Evolutionary conservation across 2,888 invertebrate genomes (phyloP).

Genomic region (Dasysyrphus albostriatus): DNA sequence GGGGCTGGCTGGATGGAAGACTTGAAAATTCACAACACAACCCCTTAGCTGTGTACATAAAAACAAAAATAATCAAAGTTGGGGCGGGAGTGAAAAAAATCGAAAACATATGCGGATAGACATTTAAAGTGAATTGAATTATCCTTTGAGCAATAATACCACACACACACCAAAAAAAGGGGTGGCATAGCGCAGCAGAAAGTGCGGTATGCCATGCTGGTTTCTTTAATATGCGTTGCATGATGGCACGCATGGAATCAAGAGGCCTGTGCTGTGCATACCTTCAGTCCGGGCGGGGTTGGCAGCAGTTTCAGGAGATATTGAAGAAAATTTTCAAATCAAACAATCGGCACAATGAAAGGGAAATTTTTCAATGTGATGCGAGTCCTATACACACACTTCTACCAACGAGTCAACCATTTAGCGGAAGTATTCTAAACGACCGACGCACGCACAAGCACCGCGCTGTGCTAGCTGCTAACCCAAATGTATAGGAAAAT

Average conservation of each 20-base stretch:
- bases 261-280: conserved; percentile 18
- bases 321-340: conserved; percentile 60
- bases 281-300: conserved; percentile 1
- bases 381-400: conserved; percentile 16
- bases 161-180: conserved; percentile 15
- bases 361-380: conserved; percentile 63
- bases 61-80: conserved; percentile 43
- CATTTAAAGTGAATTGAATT: conserved; percentile 75
- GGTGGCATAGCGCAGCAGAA: conserved; percentile 28
- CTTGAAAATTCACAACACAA: conserved; percentile 66
- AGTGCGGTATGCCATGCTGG: conserved; percentile 27
- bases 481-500: conserved; percentile 44
- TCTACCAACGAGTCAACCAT: conserved; percentile 50
- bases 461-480: not conserved
- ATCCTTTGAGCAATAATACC: conserved; percentile 65
- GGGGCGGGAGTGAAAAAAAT: conserved; percentile 40
- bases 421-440: conserved; percentile 55
- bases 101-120: conserved; percentile 67
- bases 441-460: not conserved
- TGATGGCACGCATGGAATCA: conserved; percentile 63
- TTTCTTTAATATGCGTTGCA: conserved; percentile 61
- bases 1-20: not conserved
- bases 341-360: conserved; percentile 67
- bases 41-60: conserved; percentile 31
- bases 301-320: conserved; percentile 3